phyloP scores from a whole-genome alignment of 37 sponge, comb jelly and placozoan genomes.

The Ephydatia muelleri region DNA sequence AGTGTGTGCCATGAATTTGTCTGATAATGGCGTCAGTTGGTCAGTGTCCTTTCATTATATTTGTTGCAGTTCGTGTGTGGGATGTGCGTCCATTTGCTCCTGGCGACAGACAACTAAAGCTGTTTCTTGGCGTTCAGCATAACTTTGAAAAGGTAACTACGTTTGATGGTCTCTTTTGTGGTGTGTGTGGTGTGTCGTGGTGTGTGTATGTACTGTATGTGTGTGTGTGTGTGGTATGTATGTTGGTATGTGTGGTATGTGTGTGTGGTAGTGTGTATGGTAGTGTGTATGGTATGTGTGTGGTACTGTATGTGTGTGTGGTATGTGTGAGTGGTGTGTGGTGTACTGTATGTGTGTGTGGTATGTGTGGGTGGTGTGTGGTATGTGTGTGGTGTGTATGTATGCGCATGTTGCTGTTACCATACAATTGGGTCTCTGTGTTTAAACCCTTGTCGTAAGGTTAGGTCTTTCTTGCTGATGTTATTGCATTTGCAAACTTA shows the following conservation, averaged over 20 bases:
- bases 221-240: too few relatives aligned
- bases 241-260: neutral
- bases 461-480: neutral
- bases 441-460: too few relatives aligned
- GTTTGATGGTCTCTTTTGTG: neutral
- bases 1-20: too few relatives aligned
- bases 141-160: constrained; percentile 94
- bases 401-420: neutral
- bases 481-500: too few relatives aligned
- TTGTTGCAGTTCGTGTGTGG: constrained; percentile 85
- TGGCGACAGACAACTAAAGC: constrained; percentile 78
- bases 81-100: constrained; percentile 93
- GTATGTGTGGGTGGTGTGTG: too few relatives aligned
- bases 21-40: neutral
- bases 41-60: neutral
- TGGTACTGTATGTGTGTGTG: neutral
- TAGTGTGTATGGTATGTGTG: neutral
- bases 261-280: neutral
- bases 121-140: constrained; percentile 85
- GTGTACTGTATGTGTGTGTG: too few relatives aligned
- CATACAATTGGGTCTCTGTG: too few relatives aligned
- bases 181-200: too few relatives aligned
- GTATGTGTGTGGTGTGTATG: neutral
- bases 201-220: neutral
- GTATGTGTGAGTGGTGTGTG: neutral